Base-by-base conservation (phyloP, 2,797 vertebrate species). In the Spizella passerina region DNA sequence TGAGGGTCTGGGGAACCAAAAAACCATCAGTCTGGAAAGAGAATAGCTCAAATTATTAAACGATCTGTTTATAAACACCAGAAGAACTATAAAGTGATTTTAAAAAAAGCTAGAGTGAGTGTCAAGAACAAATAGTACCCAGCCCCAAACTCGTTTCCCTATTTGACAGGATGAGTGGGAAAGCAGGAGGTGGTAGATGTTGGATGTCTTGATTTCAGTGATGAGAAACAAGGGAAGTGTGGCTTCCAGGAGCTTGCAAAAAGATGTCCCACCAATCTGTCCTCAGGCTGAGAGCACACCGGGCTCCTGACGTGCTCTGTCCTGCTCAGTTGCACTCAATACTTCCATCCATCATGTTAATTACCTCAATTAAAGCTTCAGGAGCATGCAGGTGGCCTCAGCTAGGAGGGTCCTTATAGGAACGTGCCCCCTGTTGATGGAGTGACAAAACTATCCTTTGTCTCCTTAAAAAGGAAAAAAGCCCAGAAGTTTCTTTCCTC, bases 11-110 rank as follows among this genome's bases (percentile, higher is more conserved):
- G 76, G 89, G 91, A 94, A 47, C 50, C 14, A 59, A 90, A 83
- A 94, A 91, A 39, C 24, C 47, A 23, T 69, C 90, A 82, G 43
- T 47, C 76, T 91, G 73, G 47, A 90, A 94, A 86, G 8, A 55
- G 9, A 83, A 49, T 65, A 65, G 30, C 0, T 0, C 43, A 81
- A 91, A 94, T 93, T 81, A 95, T 96, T 94, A 93, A 96, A 72
- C 57, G 86, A 61, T 79, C 82, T 6, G 5, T 88, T 94, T 94
- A 90, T 63, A 93, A 94, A 94, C 65, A 76, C 57, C 50, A 71
- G 50, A 38, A 94, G 69, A 82, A 88, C 47, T 86, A 88, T 39
- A 75, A 90, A 91, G 32, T 29, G 16, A 83, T 90, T 94, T 2
- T 1, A 1, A 39, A 46, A 87, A 87, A 90, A 61, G 20, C 27